These are phyloP conservation scores for Hydractinia echinata DNA, from an alignment of 30 jellyfish, hydroid and myxozoan genomes.

Conservation along the genomic window DNA sequence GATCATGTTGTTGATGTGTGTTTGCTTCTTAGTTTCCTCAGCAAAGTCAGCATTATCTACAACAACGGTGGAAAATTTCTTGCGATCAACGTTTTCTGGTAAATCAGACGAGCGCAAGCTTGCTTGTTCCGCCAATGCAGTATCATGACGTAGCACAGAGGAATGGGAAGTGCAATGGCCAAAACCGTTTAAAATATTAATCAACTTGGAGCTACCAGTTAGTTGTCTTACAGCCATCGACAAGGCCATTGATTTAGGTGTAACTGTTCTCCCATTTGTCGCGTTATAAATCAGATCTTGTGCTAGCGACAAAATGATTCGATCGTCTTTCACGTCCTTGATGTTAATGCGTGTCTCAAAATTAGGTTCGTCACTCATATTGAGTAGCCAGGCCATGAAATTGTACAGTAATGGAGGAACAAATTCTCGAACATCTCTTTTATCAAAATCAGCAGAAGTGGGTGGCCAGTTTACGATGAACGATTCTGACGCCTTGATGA, in stretches of 20 bases:
- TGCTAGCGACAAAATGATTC: slow-evolving; percentile 37
- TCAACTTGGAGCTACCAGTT: too few relatives aligned
- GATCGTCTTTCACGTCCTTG: not conserved
- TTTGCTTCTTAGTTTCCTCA: too few relatives aligned
- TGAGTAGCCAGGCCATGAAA: slow-evolving; percentile 52
- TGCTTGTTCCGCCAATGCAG: too few relatives aligned
- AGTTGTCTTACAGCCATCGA: too few relatives aligned
- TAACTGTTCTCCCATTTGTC: slow-evolving; percentile 40
- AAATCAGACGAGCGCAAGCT: too few relatives aligned
- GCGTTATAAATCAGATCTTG: slow-evolving; percentile 50
- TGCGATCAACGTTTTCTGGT: too few relatives aligned
- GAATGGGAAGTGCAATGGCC: too few relatives aligned
- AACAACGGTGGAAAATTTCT: too few relatives aligned
- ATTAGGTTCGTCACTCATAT: slow-evolving; percentile 37
- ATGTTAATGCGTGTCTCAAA: slow-evolving; percentile 29
- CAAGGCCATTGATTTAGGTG: slow-evolving; percentile 62
- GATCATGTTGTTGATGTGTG: too few relatives aligned
- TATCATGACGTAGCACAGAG: too few relatives aligned
- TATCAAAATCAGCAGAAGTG: slow-evolving; percentile 37
- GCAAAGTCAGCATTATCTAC: too few relatives aligned
- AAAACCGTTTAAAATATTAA: too few relatives aligned
- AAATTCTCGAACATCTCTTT: slow-evolving; percentile 18
- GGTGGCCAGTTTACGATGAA: slow-evolving; percentile 52
- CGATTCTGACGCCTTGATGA: slow-evolving; percentile 8
- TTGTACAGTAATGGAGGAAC: slow-evolving; percentile 36